phyloP scores from a whole-genome alignment of 2,888 invertebrate species.

The Chesias legatella region DNA sequence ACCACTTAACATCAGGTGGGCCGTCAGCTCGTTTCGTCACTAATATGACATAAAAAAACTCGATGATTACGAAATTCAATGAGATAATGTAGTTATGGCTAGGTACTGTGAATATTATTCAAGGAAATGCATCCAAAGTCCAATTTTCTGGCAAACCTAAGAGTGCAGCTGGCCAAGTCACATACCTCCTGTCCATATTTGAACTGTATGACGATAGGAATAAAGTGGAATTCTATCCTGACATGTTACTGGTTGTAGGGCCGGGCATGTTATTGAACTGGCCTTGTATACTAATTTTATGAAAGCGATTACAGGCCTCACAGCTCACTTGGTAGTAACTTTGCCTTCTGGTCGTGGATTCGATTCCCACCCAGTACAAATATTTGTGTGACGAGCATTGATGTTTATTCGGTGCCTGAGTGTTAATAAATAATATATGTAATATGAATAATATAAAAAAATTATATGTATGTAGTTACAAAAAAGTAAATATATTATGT shows the following conservation, averaged over 20 bases:
- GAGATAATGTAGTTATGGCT: not conserved
- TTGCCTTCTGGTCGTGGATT: too few species aligned
- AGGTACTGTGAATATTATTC: not conserved
- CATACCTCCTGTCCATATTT: constrained; percentile 4
- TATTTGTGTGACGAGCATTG: too few species aligned
- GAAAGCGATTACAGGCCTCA: not conserved
- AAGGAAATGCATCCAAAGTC: constrained; percentile 19
- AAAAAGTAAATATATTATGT: too few species aligned
- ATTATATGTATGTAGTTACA: too few species aligned
- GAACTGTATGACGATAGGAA: constrained; percentile 4
- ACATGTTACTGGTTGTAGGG: not conserved
- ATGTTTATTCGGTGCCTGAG: too few species aligned
- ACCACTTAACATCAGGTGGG: too few species aligned
- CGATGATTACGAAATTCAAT: not conserved
- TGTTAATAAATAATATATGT: too few species aligned
- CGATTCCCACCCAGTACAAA: too few species aligned
- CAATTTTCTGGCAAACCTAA: constrained; percentile 13
- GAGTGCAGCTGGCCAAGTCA: constrained; percentile 7
- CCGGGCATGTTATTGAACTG: constrained; percentile 1
- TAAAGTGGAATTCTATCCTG: constrained; percentile 2
- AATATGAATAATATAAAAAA: too few species aligned
- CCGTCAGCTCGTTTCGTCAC: too few species aligned
- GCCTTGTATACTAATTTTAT: not conserved
- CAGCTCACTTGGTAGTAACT: too few species aligned
- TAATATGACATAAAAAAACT: too few species aligned